Percentiles rank a stretch among this genome's conserved stretches.
Evolutionary conservation across 2,888 invertebrate genomes (phyloP).

Genomic region (Polia nebulosa): DNA sequence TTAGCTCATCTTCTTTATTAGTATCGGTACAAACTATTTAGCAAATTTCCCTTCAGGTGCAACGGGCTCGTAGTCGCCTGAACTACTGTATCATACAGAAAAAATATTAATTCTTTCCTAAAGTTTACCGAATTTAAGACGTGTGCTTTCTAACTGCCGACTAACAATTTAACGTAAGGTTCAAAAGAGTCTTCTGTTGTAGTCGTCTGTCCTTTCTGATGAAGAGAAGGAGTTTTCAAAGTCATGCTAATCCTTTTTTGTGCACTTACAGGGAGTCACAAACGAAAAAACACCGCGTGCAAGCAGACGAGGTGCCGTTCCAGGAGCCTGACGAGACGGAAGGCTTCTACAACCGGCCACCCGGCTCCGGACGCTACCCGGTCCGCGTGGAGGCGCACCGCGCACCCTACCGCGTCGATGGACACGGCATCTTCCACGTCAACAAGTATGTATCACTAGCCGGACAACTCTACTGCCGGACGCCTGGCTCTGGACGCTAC

Average conservation of each 20-base stretch:
- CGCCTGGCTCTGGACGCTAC: slow-evolving; percentile 74
- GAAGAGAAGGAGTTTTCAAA: neutral
- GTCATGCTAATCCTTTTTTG: neutral
- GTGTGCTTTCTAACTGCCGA: neutral
- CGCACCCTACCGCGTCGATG: slow-evolving; percentile 62
- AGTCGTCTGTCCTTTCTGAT: neutral
- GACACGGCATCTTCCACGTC: slow-evolving; percentile 57
- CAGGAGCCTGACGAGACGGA: slow-evolving; percentile 76
- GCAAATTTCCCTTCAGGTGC: neutral
- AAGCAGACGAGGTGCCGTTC: slow-evolving; percentile 78
- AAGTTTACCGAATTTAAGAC: neutral
- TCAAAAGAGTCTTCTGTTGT: neutral
- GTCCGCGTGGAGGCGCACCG: slow-evolving; percentile 72
- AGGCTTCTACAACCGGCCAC: slow-evolving; percentile 84
- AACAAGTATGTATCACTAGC: slow-evolving; percentile 52
- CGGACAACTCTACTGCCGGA: neutral
- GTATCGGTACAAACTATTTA: neutral
- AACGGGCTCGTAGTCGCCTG: neutral
- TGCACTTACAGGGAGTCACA: slow-evolving; percentile 28
- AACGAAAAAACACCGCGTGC: slow-evolving; percentile 56
- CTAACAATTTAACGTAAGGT: too few species aligned
- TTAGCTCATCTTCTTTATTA: neutral
- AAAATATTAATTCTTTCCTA: neutral
- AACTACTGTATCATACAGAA: neutral
- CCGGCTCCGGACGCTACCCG: slow-evolving; percentile 77